Percentiles rank a stretch among this genome's conserved stretches.
phyloP scores from a whole-genome alignment of 2,113 vertebrate species.

The Pseudolaguvia tuberculata region DNA sequence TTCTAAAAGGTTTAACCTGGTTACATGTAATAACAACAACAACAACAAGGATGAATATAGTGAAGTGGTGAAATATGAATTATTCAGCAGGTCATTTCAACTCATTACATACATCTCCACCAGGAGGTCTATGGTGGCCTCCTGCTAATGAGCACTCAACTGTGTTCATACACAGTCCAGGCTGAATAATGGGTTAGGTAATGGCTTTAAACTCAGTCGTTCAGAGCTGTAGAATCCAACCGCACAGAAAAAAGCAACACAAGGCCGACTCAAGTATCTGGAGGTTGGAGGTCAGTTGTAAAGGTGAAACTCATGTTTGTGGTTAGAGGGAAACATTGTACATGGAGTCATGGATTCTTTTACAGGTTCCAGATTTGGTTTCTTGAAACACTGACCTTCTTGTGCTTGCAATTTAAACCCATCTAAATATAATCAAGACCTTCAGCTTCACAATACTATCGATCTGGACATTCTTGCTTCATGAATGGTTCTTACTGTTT shows the following conservation, averaged over 20 bases:
- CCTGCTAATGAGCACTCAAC: slow-evolving; percentile 18
- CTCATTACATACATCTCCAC: slow-evolving; percentile 26
- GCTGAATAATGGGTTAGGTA: neutral
- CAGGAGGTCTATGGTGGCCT: slow-evolving; percentile 7
- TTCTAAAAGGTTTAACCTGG: neutral
- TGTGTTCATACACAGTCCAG: too few relatives aligned
- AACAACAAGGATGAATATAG: slow-evolving; percentile 1
- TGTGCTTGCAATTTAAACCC: neutral
- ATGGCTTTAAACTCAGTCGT: slow-evolving; percentile 1
- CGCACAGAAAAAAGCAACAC: neutral
- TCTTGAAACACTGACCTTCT: neutral
- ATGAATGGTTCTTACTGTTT: neutral
- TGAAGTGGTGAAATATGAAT: neutral
- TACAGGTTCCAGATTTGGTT: slow-evolving; percentile 14
- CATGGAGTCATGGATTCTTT: neutral
- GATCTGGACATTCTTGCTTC: too few relatives aligned
- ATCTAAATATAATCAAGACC: neutral
- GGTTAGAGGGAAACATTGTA: slow-evolving; percentile 8
- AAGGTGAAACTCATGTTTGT: neutral
- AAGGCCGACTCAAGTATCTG: neutral
- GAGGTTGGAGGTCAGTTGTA: slow-evolving; percentile 18
- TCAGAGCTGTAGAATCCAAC: neutral
- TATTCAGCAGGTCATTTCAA: slow-evolving; percentile 31
- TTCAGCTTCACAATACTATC: neutral
- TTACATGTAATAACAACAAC: neutral